Evolutionary conservation across 2,797 vertebrate genomes (phyloP).

Genomic region (Distichodus sexfasciatus): DNA sequence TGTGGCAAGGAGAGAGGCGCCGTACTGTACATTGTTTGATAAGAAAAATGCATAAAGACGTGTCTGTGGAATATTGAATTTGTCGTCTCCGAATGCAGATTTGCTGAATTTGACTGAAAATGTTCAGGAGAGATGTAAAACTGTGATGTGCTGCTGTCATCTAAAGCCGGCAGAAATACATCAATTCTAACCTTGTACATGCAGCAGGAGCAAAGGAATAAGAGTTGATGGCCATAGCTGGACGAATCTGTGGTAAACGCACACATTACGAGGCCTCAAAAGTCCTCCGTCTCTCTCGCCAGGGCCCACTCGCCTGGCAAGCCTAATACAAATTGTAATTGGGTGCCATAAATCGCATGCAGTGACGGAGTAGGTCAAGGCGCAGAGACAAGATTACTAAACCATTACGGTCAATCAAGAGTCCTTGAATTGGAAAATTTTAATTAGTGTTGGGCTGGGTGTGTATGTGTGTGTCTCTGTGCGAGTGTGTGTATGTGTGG

Average conservation of each 20-base stretch:
- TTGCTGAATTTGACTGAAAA: no score
- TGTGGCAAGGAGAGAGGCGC: not conserved
- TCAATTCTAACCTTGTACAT: slow-evolving; percentile 14
- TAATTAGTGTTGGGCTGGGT: slow-evolving; percentile 57
- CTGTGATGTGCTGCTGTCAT: not conserved
- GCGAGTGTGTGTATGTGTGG: slow-evolving; percentile 3
- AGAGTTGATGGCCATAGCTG: slow-evolving; percentile 22
- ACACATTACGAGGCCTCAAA: slow-evolving; percentile 40
- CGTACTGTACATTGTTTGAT: not conserved
- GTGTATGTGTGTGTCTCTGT: slow-evolving; percentile 14
- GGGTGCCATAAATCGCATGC: slow-evolving; percentile 66
- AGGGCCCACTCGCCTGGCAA: slow-evolving; percentile 44
- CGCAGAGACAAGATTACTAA: slow-evolving; percentile 70
- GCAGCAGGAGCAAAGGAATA: slow-evolving; percentile 8
- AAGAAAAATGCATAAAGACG: no score
- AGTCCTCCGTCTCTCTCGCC: slow-evolving; percentile 38
- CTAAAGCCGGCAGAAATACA: slow-evolving; percentile 7
- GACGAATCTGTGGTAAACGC: slow-evolving; percentile 31
- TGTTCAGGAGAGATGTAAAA: not conserved
- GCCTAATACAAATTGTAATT: slow-evolving; percentile 56
- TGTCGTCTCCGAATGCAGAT: no score
- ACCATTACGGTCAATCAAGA: slow-evolving; percentile 62
- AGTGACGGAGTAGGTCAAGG: slow-evolving; percentile 70
- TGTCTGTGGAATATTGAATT: no score
- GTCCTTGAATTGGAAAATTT: slow-evolving; percentile 59